Base-by-base conservation (phyloP, 2,797 vertebrate genomes). In the Silurus lanzhouensis region DNA sequence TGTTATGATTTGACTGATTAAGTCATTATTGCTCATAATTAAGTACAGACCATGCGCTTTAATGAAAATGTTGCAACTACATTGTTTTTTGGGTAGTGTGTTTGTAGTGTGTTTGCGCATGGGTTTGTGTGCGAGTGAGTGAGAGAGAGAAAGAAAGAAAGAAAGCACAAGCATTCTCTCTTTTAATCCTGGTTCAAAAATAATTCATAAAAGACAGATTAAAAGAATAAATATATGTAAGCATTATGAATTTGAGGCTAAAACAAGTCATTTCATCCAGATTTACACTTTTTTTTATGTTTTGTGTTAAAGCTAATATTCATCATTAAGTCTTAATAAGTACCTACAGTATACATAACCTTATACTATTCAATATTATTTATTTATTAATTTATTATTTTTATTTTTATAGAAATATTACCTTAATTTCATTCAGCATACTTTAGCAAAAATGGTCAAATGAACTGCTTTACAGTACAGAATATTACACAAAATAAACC, bases 1-100 rank as follows among this genome's bases (percentile, higher is more conserved):
- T 63, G 85, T 70, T 70, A 48, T 14, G 25, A 63, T 84, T 57
- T 82, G 83, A 87, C 77, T 88, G 83, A 88, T 88, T 78, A 68
- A 70, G 52, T 63, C 82, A 66, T 88, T 60, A 81, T 74, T 81
- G 79, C 22, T 46, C 75, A 82, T 88, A 76, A 70, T 83, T 84
- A 86, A 44, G 78, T 83, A 70, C 84, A 80, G 72, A 83, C 76
- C 70, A 61, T 76, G 82, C 10, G 82, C 80, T 63, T 83, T 76
- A 46, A 57, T 68, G 68, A 64, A 85, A 83, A 2, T 64, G 64
- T 83, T 82, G n/a, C 71, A 67, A 74, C 77, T 70, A 25, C 48
- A 72, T 3, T 44, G 13, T 75, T 25, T 80, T 63, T 70, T 20
- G 64, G 60, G 48, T 57, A 25, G 60, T 57, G 31, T 63, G 58